These are phyloP conservation scores for Lamellibrachia satsuma DNA, from an alignment of 2,888 invertebrate genomes.

Conservation along the genomic window DNA sequence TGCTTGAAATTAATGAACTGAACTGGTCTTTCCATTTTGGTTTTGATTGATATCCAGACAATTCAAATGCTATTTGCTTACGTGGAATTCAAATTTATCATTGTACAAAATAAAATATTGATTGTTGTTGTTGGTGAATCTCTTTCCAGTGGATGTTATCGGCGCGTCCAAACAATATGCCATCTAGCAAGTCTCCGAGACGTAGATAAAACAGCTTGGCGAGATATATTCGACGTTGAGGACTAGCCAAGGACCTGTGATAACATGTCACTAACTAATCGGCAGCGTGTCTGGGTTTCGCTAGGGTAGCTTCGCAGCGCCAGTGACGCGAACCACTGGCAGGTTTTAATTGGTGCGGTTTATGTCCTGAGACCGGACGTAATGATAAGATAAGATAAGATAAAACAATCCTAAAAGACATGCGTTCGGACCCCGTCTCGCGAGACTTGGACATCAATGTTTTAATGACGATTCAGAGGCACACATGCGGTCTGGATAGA, in stretches of 20 bases:
- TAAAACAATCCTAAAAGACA: background rate
- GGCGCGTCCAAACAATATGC: too few species aligned
- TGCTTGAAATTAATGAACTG: too few species aligned
- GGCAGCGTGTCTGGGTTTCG: background rate
- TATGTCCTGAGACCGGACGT: background rate
- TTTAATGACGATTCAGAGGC: background rate
- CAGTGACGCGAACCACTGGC: background rate
- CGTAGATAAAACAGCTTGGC: background rate
- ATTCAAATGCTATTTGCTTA: too few species aligned
- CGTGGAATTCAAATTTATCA: too few species aligned
- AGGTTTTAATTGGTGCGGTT: background rate
- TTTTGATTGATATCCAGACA: too few species aligned
- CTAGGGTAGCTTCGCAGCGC: background rate
- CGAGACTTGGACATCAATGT: background rate
- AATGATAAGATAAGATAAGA: background rate
- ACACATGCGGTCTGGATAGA: background rate
- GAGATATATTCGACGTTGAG: background rate
- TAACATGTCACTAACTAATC: background rate
- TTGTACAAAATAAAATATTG: too few species aligned
- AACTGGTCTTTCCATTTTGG: too few species aligned
- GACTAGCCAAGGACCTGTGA: background rate
- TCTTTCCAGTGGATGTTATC: too few species aligned
- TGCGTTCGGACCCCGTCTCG: background rate
- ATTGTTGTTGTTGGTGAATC: too few species aligned
- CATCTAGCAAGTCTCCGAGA: background rate